phyloP scores from a whole-genome alignment of 2,797 vertebrate genomes.

The Orestias chungarensis region DNA sequence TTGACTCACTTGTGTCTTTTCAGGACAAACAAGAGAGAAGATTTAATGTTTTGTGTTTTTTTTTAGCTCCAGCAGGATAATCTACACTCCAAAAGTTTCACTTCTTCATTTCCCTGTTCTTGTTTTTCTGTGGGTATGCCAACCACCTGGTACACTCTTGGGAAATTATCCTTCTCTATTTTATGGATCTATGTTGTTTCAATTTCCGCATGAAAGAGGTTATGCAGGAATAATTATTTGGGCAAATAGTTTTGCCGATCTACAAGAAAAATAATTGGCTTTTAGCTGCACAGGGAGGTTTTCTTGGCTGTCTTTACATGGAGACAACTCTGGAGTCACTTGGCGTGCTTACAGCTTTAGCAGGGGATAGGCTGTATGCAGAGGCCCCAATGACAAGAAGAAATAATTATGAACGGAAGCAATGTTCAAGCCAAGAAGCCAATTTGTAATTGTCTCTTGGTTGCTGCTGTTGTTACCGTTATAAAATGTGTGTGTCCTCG shows the following conservation, averaged over 20 bases:
- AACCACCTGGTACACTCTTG: constrained; percentile 28
- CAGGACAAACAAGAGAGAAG: constrained; percentile 6
- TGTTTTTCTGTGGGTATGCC: constrained; percentile 43
- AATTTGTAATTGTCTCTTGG: constrained; percentile 78
- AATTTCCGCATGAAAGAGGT: constrained; percentile 69
- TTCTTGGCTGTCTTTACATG: constrained; percentile 68
- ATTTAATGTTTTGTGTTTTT: constrained; percentile 35
- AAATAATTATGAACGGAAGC: constrained; percentile 82
- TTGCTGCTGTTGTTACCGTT: constrained; percentile 38
- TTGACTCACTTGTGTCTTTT: background rate
- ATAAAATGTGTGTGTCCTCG: constrained; percentile 1
- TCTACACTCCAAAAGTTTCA: constrained; percentile 17
- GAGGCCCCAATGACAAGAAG: constrained; percentile 77
- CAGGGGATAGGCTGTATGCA: constrained; percentile 73
- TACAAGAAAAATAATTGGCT: constrained; percentile 79
- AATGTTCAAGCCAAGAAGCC: constrained; percentile 77
- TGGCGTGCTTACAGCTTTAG: constrained; percentile 77
- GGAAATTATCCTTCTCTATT: constrained; percentile 63
- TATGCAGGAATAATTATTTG: constrained; percentile 74
- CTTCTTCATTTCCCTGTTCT: constrained; percentile 48
- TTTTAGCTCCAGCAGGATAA: constrained; percentile 20
- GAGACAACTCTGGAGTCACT: constrained; percentile 63
- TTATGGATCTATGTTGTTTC: constrained; percentile 67
- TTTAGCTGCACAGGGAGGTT: constrained; percentile 76
- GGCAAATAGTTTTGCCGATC: constrained; percentile 76